A percentile compares a stretch with the other conserved stretches of the same genome.
Evolutionary conservation across 64 coral and sea anemone species (phyloP).

Genomic region (Catalaphyllia jardinei): DNA sequence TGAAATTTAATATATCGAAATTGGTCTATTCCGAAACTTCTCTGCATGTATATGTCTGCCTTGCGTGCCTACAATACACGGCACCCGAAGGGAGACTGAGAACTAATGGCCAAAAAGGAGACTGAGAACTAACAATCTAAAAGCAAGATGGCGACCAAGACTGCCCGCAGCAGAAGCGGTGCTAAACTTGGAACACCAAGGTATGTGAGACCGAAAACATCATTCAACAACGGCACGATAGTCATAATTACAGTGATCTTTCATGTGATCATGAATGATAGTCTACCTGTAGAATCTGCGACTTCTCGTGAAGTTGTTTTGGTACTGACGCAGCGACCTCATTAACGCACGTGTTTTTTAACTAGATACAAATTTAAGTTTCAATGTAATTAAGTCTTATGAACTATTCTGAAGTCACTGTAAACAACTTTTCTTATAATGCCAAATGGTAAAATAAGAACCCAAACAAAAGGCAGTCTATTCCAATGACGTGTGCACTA

Average conservation of each 20-base stretch:
- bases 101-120: not conserved
- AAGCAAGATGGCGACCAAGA: constrained; percentile 32
- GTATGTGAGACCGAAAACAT: not conserved
- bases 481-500: no score
- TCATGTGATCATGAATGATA: not conserved
- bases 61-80: not conserved
- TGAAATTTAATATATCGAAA: no score
- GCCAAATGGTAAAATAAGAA: no score
- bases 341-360: not conserved
- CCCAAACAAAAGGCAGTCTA: no score
- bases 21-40: no score
- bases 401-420: no score
- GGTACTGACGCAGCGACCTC: not conserved
- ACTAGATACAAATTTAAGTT: not conserved
- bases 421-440: no score
- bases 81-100: not conserved
- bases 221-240: no score
- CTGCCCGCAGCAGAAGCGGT: not conserved
- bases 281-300: not conserved
- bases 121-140: not conserved
- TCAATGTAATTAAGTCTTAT: not conserved
- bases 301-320: not conserved
- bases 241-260: not conserved
- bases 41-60: not conserved
- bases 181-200: not conserved